Conservation (phyloP, 1,140 invertebrate species). For the honey bee (Apis mellifera) region DNA sequence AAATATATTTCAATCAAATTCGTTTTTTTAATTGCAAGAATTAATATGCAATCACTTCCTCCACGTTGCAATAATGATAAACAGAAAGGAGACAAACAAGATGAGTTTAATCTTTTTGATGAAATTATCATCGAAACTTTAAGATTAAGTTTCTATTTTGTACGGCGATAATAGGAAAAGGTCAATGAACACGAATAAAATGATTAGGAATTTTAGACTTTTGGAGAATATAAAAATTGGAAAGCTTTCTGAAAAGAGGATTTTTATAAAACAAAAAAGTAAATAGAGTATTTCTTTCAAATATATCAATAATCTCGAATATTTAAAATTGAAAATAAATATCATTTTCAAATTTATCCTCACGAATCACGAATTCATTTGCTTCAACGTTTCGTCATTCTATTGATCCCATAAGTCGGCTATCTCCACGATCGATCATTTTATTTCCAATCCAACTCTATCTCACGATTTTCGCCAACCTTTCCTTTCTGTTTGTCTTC, state of each 20-base stretch:
- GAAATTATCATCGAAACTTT: not conserved
- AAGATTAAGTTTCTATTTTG: not conserved
- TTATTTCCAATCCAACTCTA: not conserved
- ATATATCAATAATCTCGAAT: no score
- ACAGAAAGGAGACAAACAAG: not conserved
- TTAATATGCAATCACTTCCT: not conserved
- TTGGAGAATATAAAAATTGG: no score
- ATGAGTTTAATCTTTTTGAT: not conserved
- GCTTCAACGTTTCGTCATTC: not conserved
- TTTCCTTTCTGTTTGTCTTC: slow-evolving; percentile 16
- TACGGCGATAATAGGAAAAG: not conserved
- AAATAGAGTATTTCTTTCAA: no score
- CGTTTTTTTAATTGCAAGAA: not conserved
- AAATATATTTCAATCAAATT: not conserved
- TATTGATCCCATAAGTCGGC: not conserved
- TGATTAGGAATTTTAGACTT: not conserved
- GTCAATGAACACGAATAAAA: not conserved
- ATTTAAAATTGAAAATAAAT: no score
- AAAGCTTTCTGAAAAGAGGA: no score
- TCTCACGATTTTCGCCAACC: not conserved
- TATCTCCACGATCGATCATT: slow-evolving; percentile 9
- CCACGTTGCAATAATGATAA: not conserved
- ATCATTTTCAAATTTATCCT: not conserved
- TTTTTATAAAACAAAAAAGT: no score
- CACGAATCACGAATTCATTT: not conserved